Percentiles rank a stretch among this genome's conserved stretches.
Conservation (phyloP, 2,888 invertebrate genomes). For the Mythimna ferrago region DNA sequence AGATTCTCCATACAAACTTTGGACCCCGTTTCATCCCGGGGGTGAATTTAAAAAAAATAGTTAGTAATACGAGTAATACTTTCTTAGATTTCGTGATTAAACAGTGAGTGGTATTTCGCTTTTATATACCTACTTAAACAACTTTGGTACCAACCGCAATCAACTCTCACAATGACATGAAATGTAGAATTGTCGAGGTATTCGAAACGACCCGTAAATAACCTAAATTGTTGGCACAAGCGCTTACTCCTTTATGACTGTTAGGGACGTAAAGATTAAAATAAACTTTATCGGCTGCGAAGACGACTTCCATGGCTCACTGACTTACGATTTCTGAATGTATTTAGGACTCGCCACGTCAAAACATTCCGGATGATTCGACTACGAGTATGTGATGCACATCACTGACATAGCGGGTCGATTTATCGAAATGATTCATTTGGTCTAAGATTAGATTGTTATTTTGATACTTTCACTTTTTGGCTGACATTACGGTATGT, state of each 20-base stretch:
- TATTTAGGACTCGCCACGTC: conserved; percentile 46
- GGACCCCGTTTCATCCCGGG: too few relatives aligned
- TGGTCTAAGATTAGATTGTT: conserved; percentile 46
- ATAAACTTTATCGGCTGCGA: conserved; percentile 72
- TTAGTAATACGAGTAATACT: too few relatives aligned
- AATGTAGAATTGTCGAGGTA: conserved; percentile 47
- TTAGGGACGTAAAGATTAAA: conserved; percentile 74
- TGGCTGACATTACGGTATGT: conserved; percentile 18
- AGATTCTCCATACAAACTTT: too few relatives aligned
- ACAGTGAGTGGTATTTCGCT: too few relatives aligned
- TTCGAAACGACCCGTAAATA: conserved; percentile 64
- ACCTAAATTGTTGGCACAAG: conserved; percentile 72
- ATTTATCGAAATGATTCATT: conserved; percentile 56
- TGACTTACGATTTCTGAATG: conserved; percentile 37
- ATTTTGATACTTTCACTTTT: conserved; percentile 58
- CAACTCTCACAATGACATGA: conserved; percentile 41
- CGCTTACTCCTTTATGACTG: conserved; percentile 69
- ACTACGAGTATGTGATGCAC: conserved; percentile 28
- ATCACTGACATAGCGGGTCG: conserved; percentile 39
- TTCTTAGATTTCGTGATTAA: too few relatives aligned
- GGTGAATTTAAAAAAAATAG: too few relatives aligned
- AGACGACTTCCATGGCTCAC: conserved; percentile 42
- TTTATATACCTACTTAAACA: too few relatives aligned
- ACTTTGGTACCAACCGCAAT: conserved; percentile 7
- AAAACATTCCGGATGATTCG: conserved; percentile 57